Base-by-base conservation (phyloP, 2,797 vertebrate genomes). In the Ispidina picta region DNA sequence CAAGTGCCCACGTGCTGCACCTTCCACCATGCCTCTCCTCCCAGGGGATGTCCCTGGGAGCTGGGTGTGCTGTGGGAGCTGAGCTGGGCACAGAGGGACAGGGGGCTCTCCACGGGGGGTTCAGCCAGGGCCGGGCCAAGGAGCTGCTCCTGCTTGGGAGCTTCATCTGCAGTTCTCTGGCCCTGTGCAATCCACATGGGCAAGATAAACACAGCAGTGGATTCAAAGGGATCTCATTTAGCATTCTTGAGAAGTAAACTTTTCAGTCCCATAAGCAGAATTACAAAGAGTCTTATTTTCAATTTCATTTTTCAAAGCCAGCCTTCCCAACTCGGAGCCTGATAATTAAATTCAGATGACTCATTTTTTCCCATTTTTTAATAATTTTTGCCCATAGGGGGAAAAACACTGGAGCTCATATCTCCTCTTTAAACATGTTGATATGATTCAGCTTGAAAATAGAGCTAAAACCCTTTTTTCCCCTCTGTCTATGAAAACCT, bases 361-460 rank as follows among this genome's bases (percentile, higher is more conserved):
- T 94, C 88, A 79, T 33, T 89, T 93, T 49, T 49, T 65, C 75
- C 77, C 13, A 4, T 54, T 77, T 68, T 89, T 79, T 76, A 96
- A 79, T 90, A 91, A 88, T 88, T 97, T 95, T 95, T 91, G 83
- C 90, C 94, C 4, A 6, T 86, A 78, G 92, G 71, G 81, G 65
- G 25, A 18, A 25, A 31, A 48, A 79, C 54, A 65, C 23, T 72
- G 68, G 88, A 68, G 23, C 81, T 93, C 68, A 7, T 72, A 7
- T 96, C 87, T 94, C 20, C 8, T 92, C 82, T 80, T 81, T 60
- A 92, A 72, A 89, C 72, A 41, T 70, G 86, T 69, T 94, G 92
- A 87, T 96, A 91, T 31, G 79, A 87, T 91, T 93, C 82, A 55
- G 75, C 91, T 86, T 94, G 92, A 92, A 87, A 91, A 86, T 70